Evolutionary conservation across 2,797 vertebrate genomes (phyloP), one percentile per base, ranked within the genome.

Genomic region (Acanthurus tractus): DNA sequence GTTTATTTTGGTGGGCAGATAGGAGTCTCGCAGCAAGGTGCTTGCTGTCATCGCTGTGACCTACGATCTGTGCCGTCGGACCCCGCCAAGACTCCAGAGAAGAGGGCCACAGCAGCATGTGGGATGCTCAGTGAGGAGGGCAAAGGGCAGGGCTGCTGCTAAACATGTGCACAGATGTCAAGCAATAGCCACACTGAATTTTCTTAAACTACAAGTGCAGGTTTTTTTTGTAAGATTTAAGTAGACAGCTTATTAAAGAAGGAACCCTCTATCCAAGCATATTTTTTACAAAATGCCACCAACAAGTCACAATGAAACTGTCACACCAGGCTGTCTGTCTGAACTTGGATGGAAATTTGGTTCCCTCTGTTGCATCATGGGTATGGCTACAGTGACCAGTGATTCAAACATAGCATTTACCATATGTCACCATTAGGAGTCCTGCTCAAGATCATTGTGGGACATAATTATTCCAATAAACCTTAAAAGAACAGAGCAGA

Each of bases 21-120:
- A 66, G 84, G 86, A 92, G 88, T 90, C 92, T 94, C 93, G 73
- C 95, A 95, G 94, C 92, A 93, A 93, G 93, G 92, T 91, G 93
- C 94, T 93, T 76, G 83, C 95, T 96, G 94, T 96, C 95, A 95
- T 94, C 94, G 59, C 88, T 52, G 68, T 93, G 95, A 96, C 91
- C 95, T 96, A 88, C 85, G 93, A 90, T 91, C 84, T 85, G 11
- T 86, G 74, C 84, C 50, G 74, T 79, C 78, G 90, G 88, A 89
- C 87, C 74, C 85, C 90, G 81, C 84, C 81, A 20, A 84, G 91
- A 87, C 91, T 88, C 89, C 84, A 78, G 77, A 87, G 87, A 84
- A 68, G 76, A 81, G 74, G 70, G 84, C 69, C 64, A 49, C 77
- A 57, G 78, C 87, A 87, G 86, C 89, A 86, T 93, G 83, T 82